Conservation (phyloP, 2,888 invertebrate genomes). For the Gortyna flavago region DNA sequence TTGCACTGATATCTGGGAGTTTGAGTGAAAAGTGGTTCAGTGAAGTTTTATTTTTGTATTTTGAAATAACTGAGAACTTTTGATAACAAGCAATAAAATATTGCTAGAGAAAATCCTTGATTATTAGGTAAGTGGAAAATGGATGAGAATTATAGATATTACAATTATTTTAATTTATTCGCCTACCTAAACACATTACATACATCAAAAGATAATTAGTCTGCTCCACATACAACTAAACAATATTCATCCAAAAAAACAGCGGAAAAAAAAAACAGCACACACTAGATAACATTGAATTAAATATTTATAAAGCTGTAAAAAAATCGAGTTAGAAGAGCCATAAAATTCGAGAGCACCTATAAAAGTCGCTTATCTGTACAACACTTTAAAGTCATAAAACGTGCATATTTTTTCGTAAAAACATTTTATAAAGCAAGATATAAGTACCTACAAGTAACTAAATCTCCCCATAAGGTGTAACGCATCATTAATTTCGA, state of each 20-base stretch:
- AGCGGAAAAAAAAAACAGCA: conserved; percentile 25
- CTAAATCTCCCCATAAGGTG: not conserved
- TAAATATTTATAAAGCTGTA: conserved; percentile 61
- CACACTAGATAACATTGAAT: conserved; percentile 18
- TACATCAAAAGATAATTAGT: not conserved
- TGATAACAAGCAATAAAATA: conserved; percentile 32
- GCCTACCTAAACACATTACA: not conserved
- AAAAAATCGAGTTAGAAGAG: conserved; percentile 66
- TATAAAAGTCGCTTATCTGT: conserved; percentile 66
- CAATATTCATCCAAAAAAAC: conserved; percentile 22
- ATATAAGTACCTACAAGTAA: not conserved
- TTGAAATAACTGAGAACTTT: conserved; percentile 58
- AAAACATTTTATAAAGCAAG: conserved; percentile 25
- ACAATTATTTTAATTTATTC: not conserved
- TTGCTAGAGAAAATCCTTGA: conserved; percentile 55
- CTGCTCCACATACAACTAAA: not conserved
- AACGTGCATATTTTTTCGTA: conserved; percentile 35
- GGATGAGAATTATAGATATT: conserved; percentile 18
- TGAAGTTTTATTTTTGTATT: conserved; percentile 51
- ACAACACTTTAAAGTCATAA: conserved; percentile 55
- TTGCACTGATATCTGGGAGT: conserved; percentile 50
- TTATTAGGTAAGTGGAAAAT: conserved; percentile 68
- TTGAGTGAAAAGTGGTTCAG: conserved; percentile 59
- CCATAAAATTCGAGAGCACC: conserved; percentile 66
- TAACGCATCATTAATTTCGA: conserved; percentile 37